Evolutionary conservation across 37 sponge, comb jelly and placozoan genomes (phyloP).

Genomic region (Diacarnus erythraeanus): DNA sequence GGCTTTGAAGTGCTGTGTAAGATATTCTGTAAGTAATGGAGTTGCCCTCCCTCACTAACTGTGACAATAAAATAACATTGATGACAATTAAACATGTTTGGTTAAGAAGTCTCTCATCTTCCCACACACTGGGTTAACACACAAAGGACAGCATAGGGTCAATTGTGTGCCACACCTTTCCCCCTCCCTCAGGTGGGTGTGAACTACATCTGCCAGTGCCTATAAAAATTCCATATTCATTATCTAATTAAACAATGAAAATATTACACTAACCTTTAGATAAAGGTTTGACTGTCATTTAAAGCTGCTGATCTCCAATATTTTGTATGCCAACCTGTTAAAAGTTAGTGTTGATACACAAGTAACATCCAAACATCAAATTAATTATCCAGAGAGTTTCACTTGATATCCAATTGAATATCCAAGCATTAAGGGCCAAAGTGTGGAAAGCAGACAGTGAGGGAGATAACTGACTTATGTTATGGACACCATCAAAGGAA

Average conservation of each 20-base stretch:
- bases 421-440: too few species aligned
- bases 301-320: conserved; percentile 67
- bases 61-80: too few species aligned
- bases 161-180: conserved; percentile 58
- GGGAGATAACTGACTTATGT: background rate
- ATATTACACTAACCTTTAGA: conserved; percentile 52
- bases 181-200: conserved; percentile 50
- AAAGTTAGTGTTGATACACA: background rate
- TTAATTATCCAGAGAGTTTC: background rate
- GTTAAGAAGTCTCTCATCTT: conserved; percentile 51
- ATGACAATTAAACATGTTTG: background rate
- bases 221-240: conserved; percentile 3
- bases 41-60: too few species aligned
- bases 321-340: conserved; percentile 71
- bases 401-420: too few species aligned
- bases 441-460: background rate
- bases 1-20: too few species aligned
- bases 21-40: too few species aligned
- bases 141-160: conserved; percentile 88
- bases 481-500: too few species aligned
- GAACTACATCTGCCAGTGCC: conserved; percentile 85
- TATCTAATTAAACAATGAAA: too few species aligned
- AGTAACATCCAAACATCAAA: background rate
- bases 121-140: conserved; percentile 82
- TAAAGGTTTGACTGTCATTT: conserved; percentile 77